Base-by-base conservation (phyloP, 2,888 invertebrate species). In the Malachius bipustulatus region DNA sequence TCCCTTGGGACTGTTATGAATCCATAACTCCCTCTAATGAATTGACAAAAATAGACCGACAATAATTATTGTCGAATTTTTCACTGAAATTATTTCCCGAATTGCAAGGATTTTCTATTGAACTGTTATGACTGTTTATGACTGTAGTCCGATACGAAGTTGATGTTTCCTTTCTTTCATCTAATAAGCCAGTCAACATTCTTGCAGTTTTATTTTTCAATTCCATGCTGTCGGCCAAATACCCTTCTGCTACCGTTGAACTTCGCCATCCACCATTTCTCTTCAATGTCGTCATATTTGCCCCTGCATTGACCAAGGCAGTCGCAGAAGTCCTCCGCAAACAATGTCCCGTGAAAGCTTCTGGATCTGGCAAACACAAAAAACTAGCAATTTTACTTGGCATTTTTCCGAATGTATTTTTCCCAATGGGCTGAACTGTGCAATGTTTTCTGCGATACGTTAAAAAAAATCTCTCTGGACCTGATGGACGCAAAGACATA, bases 21-120 rank as follows among this genome's bases (percentile, higher is more conserved):
- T n/a, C n/a, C n/a, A n/a, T n/a, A n/a, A n/a, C n/a, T n/a, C n/a
- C n/a, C n/a, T n/a, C n/a, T n/a, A n/a, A n/a, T n/a, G n/a, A n/a
- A n/a, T n/a, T n/a, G n/a, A 27, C 27, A 4, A 27, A 27, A 27
- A 27, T 15, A 30, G 15, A 30, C 13, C 30, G 30, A 30, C 13
- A 30, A 13, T 30, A n/a, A n/a, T n/a, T n/a, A n/a, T n/a, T 30
- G 13, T 30, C 13, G 4, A 30, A 30, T 8, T 30, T 4, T 12
- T 4, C 6, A 30, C 30, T 4, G 13, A 4, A 30, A 30, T 12
- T 30, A n/a, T n/a, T n/a, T n/a, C n/a, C n/a, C n/a, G n/a, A n/a
- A n/a, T n/a, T n/a, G 30, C 27, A 27, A 27, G 27, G 27, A 27
- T 27, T 27, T 12, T 27, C 4, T 9, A 27, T 27, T 27, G 27